A percentile compares a stretch with the other conserved stretches of the same genome.
Conservation (phyloP, 1,140 invertebrate genomes). For the Belonocnema kinseyi region DNA sequence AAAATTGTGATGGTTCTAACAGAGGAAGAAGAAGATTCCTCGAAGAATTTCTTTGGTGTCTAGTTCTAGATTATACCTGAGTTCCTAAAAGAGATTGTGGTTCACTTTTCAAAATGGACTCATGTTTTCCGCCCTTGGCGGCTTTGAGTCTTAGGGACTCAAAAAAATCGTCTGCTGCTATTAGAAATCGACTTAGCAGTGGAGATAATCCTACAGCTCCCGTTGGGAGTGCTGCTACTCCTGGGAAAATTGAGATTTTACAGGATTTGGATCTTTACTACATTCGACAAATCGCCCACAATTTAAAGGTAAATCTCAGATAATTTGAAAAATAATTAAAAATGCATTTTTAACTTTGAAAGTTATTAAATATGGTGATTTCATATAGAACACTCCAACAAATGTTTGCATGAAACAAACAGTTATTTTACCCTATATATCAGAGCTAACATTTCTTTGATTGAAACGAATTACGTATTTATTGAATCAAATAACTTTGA, state of each 20-base stretch:
- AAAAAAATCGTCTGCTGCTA: slow-evolving; percentile 52
- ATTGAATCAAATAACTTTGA: too few relatives aligned
- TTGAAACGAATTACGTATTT: too few relatives aligned
- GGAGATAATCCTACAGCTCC: slow-evolving; percentile 48
- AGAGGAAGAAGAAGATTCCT: too few relatives aligned
- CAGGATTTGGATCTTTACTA: slow-evolving; percentile 79
- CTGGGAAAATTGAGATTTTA: slow-evolving; percentile 74
- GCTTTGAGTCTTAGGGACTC: slow-evolving; percentile 69
- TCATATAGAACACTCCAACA: too few relatives aligned
- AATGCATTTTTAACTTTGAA: background rate
- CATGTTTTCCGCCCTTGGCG: slow-evolving; percentile 74
- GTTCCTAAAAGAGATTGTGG: background rate
- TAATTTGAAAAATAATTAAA: slow-evolving; percentile 9
- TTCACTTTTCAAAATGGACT: slow-evolving; percentile 68
- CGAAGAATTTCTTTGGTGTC: too few relatives aligned
- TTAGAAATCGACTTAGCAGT: slow-evolving; percentile 60
- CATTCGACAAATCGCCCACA: slow-evolving; percentile 78
- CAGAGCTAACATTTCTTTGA: too few relatives aligned
- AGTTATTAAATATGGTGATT: too few relatives aligned
- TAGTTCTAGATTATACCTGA: too few relatives aligned
- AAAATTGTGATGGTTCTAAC: too few relatives aligned
- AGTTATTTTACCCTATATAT: too few relatives aligned
- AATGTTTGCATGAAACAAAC: too few relatives aligned
- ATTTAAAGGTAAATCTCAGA: slow-evolving; percentile 74
- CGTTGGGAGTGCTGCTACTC: slow-evolving; percentile 39